phyloP scores from a whole-genome alignment of 2,888 invertebrate genomes.

The Drosophila limbata region DNA sequence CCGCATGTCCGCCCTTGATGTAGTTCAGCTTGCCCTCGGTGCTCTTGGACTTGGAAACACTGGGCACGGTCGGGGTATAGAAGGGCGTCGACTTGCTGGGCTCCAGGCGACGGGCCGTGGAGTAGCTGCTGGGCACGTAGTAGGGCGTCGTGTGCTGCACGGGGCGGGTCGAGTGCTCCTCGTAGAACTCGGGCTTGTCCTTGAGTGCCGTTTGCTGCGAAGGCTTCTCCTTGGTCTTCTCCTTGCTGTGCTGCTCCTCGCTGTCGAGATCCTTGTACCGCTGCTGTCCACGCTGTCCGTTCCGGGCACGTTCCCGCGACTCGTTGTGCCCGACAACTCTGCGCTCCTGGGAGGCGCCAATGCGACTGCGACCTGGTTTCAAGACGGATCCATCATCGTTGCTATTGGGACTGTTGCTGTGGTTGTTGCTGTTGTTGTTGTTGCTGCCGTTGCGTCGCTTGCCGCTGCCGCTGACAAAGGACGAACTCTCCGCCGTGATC shows the following conservation, averaged over 20 bases:
- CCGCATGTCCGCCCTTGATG: conserved; percentile 66
- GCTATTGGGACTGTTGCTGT: conserved; percentile 36
- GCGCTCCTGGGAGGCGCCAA: conserved; percentile 57
- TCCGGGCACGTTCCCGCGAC: conserved; percentile 70
- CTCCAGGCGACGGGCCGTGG: conserved; percentile 83
- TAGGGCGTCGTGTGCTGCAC: conserved; percentile 71
- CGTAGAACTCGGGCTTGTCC: conserved; percentile 61
- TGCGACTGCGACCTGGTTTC: conserved; percentile 52
- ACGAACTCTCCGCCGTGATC: conserved; percentile 90
- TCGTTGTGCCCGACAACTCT: conserved; percentile 41
- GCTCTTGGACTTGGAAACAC: conserved; percentile 73
- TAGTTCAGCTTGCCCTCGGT: conserved; percentile 77
- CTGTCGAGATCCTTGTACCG: conserved; percentile 74
- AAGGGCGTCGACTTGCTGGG: conserved; percentile 84
- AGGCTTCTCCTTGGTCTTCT: conserved; percentile 59
- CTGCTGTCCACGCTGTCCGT: conserved; percentile 77
- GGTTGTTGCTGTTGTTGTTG: conserved; percentile 41
- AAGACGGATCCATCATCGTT: conserved; percentile 56
- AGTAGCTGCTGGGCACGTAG: conserved; percentile 76
- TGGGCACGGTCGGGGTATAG: conserved; percentile 85
- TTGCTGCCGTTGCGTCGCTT: conserved; percentile 68
- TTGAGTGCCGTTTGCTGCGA: conserved; percentile 21
- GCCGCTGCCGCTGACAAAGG: conserved; percentile 86
- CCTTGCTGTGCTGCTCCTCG: conserved; percentile 54
- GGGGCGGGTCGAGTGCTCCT: conserved; percentile 60